Evolutionary conservation across 1,140 invertebrate species (phyloP).

Genomic region (Hyles euphorbiae): DNA sequence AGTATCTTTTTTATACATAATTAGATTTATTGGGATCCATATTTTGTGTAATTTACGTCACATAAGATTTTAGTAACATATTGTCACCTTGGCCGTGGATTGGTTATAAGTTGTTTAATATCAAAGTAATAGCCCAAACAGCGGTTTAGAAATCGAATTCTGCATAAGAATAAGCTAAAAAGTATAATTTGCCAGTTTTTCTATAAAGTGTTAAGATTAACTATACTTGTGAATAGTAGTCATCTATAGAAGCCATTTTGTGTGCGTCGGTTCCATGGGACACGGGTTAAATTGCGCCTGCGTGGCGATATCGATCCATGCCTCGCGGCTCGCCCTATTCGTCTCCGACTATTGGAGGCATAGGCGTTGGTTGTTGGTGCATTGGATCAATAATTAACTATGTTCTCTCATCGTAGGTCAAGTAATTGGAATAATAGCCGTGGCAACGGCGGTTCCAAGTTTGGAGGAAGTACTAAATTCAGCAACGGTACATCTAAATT

Average conservation of each 20-base stretch:
- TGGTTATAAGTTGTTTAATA: too few species aligned
- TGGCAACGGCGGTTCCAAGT: constrained; percentile 60
- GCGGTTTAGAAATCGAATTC: too few species aligned
- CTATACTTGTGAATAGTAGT: background rate
- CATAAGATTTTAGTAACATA: too few species aligned
- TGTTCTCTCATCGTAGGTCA: constrained; percentile 42
- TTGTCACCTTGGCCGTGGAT: too few species aligned
- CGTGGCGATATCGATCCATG: background rate
- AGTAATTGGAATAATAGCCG: constrained; percentile 68
- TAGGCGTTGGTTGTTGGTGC: too few species aligned
- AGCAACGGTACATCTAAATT: constrained; percentile 27
- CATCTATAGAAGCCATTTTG: constrained; percentile 1
- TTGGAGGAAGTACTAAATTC: constrained; percentile 40
- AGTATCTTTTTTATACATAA: constrained; percentile 29
- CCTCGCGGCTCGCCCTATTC: too few species aligned
- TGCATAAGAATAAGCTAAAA: too few species aligned
- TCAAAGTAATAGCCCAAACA: too few species aligned
- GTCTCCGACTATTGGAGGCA: too few species aligned
- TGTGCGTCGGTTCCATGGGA: background rate
- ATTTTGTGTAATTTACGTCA: background rate
- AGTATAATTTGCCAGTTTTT: too few species aligned
- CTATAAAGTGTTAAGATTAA: too few species aligned
- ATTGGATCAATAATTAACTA: too few species aligned
- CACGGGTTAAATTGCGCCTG: background rate
- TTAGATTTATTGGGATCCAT: background rate